Evolutionary conservation across 2,888 invertebrate species (phyloP).

Genomic region (Bellardia pandia): DNA sequence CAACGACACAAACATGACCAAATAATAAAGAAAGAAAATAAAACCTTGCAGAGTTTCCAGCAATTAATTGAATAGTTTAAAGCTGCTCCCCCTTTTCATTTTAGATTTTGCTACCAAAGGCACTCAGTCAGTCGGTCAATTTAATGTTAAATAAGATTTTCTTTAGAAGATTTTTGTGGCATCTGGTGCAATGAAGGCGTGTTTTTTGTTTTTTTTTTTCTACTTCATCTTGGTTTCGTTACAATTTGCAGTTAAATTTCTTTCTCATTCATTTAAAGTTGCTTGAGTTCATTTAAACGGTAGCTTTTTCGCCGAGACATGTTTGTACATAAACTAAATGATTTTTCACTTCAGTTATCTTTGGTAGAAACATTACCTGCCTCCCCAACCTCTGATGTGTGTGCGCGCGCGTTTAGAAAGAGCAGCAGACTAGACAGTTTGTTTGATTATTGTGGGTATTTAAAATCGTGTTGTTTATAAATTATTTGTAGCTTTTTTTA

Average conservation of each 20-base stretch:
- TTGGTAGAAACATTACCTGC: conserved; percentile 31
- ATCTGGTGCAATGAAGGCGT: conserved; percentile 64
- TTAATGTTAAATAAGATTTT: conserved; percentile 67
- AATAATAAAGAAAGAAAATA: conserved; percentile 28
- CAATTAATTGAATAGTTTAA: conserved; percentile 60
- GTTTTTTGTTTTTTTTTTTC: conserved; percentile 14
- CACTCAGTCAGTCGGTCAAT: conserved; percentile 69
- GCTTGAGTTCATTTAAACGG: conserved; percentile 57
- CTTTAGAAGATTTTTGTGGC: conserved; percentile 43
- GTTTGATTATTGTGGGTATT: conserved; percentile 42
- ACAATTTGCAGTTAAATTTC: conserved; percentile 31
- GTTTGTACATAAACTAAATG: conserved; percentile 36
- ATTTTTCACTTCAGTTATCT: conserved; percentile 63
- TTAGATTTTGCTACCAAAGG: conserved; percentile 38
- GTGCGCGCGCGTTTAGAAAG: background rate
- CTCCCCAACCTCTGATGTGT: conserved; percentile 20
- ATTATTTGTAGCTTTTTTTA: conserved; percentile 63
- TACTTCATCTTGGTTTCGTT: background rate
- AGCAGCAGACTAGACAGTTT: background rate
- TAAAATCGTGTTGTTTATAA: conserved; percentile 55
- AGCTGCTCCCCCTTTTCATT: background rate
- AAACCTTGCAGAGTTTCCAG: conserved; percentile 1
- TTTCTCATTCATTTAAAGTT: background rate
- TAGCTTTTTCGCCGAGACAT: conserved; percentile 61
- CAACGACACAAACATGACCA: conserved; percentile 59